phyloP scores from a whole-genome alignment of 1,140 invertebrate genomes.

The Brachionus asplanchnoidis region DNA sequence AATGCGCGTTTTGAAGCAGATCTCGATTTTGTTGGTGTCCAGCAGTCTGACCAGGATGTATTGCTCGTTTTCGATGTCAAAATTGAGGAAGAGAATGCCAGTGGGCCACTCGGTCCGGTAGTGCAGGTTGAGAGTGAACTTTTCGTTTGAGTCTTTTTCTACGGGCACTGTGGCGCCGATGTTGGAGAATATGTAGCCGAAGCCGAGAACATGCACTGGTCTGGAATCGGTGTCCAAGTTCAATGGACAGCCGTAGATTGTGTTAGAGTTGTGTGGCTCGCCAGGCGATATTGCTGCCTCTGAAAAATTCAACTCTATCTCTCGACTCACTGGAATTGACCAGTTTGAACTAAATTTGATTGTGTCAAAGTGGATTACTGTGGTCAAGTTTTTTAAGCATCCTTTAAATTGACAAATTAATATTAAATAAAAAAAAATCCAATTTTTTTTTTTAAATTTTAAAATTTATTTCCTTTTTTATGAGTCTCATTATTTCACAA shows the following conservation, averaged over 20 bases:
- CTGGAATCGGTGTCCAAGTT: neutral
- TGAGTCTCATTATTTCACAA: no score
- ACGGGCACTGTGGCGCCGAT: neutral
- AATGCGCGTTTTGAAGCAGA: slow-evolving; percentile 1
- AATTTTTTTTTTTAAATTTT: no score
- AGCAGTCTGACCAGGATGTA: neutral
- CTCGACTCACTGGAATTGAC: neutral
- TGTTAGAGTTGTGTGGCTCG: slow-evolving; percentile 10
- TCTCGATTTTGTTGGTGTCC: neutral
- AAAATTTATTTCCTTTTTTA: no score
- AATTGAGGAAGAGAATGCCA: slow-evolving; percentile 15
- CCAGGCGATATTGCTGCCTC: neutral
- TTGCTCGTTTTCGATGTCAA: slow-evolving; percentile 28
- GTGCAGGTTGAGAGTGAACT: neutral
- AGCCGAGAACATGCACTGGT: slow-evolving; percentile 8
- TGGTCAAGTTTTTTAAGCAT: slow-evolving; percentile 26
- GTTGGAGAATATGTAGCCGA: neutral
- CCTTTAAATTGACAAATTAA: neutral
- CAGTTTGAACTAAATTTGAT: neutral
- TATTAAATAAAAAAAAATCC: no score
- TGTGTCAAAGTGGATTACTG: neutral
- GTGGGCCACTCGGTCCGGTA: neutral
- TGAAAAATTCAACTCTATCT: neutral
- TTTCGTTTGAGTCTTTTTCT: neutral
- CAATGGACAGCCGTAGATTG: slow-evolving; percentile 30